Evolutionary conservation across 2,888 invertebrate species (phyloP).

Genomic region (Noctua fimbriata): DNA sequence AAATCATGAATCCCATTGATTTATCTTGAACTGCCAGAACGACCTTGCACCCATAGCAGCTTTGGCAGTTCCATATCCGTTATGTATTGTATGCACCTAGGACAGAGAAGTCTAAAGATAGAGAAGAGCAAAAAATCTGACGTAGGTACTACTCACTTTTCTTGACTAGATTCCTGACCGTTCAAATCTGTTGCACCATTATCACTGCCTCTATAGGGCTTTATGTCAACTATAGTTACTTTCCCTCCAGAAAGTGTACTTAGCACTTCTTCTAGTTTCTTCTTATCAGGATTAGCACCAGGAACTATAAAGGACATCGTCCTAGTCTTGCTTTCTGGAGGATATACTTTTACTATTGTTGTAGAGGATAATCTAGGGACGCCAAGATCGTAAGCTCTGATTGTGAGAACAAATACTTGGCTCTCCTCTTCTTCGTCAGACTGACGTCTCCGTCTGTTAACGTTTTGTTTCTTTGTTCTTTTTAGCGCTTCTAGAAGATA

Average conservation of each 20-base stretch:
- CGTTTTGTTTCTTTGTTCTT: constrained; percentile 83
- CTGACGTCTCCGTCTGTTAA: constrained; percentile 87
- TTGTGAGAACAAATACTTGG: constrained; percentile 92
- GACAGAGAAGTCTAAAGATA: neutral
- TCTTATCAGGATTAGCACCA: constrained; percentile 93
- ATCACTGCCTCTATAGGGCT: constrained; percentile 91
- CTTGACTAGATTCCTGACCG: constrained; percentile 89
- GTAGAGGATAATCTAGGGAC: constrained; percentile 94
- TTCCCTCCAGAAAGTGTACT: constrained; percentile 95
- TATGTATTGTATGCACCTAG: neutral
- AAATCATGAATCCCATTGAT: neutral
- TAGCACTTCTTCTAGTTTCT: constrained; percentile 93
- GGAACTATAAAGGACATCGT: constrained; percentile 96
- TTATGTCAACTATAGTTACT: constrained; percentile 94
- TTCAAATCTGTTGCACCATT: constrained; percentile 89
- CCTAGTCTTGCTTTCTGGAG: constrained; percentile 93
- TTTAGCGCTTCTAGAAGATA: constrained; percentile 90
- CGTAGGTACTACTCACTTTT: constrained; percentile 83
- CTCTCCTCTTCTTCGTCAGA: constrained; percentile 84
- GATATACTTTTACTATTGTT: constrained; percentile 94
- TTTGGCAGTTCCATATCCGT: neutral
- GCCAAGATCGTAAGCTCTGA: constrained; percentile 96
- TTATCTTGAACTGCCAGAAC: neutral
- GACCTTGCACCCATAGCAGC: neutral
- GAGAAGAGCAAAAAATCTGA: neutral